Base-by-base conservation (phyloP, 1,140 invertebrate genomes). In the Heliconius nattereri region DNA sequence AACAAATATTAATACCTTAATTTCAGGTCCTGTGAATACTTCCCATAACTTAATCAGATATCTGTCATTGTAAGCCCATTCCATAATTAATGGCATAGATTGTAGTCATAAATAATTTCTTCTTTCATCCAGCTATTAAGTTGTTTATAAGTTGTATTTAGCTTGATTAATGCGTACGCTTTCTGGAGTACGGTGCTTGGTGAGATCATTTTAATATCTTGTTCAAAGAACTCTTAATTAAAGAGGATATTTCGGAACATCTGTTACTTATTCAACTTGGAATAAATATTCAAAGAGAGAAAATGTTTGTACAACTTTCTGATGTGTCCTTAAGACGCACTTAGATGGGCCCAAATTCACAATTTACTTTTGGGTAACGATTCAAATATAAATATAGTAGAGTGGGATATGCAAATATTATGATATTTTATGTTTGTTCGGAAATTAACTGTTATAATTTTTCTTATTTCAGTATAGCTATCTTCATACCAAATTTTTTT, bases 171-270 rank as follows among this genome's bases (percentile, higher is more conserved):
- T 81, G 75, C 77, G 71, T 29, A 74, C 78, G 26, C 72, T 54
- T 73, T 74, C 71, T 71, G 66, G 74, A 20, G 73, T 73, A 71
- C 60, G 73, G 29, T 20, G 74, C 35, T 77, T 71, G 79, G 71
- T 54, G 26, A 77, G 79, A 66, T 66, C 23, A 66, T 66, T 76
- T 81, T 60, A 81, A 81, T 81, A 77, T 81, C 79, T 81, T 81
- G 77, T 81, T 81, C 76, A 52, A 60, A 73, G 52, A 73, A 29
- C 70, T 66, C 74, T 76, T 82, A 79, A 82, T 82, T 82, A 82
- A 82, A 82, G 52, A 23, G 29, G 71, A 82, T 79, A 78, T 82
- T 82, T 82, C 76, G 73, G 77, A 81, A 81, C 79, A 81, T 81
- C 79, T 81, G 79, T 32, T 81, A 71, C 79, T 80, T 45, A 74